Conservation (phyloP, 2,797 vertebrate species). For the Spinus pinus region DNA sequence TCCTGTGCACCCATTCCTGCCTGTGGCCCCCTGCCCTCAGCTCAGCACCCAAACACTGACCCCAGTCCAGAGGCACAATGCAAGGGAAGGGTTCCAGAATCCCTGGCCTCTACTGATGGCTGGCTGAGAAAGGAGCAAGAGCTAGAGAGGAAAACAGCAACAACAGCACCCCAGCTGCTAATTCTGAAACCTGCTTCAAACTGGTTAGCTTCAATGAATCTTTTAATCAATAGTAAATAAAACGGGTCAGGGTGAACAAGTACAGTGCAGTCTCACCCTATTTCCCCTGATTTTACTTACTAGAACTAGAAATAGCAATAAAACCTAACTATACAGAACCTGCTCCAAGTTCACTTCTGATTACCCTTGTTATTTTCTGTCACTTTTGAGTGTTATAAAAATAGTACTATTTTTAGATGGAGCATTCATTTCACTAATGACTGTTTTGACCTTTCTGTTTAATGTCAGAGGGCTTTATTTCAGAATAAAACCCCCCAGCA, state of each 20-base stretch:
- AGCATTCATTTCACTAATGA: conserved; percentile 34
- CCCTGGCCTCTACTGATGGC: neutral
- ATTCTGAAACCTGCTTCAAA: neutral
- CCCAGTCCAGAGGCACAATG: neutral
- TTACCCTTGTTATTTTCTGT: conserved; percentile 4
- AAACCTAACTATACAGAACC: neutral
- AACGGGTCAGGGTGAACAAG: neutral
- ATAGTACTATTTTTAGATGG: conserved; percentile 50
- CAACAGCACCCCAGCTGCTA: neutral
- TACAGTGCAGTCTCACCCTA: neutral
- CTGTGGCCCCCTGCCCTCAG: neutral
- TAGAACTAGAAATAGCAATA: neutral
- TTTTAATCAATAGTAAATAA: neutral
- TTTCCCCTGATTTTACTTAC: neutral
- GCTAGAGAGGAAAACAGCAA: neutral
- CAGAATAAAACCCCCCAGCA: neutral
- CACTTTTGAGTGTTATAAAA: neutral
- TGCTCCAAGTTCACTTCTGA: neutral
- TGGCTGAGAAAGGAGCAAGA: neutral
- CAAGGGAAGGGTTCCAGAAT: neutral
- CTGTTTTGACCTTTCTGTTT: conserved; percentile 64
- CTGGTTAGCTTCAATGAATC: too few species aligned
- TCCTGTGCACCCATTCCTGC: neutral
- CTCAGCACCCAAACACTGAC: neutral
- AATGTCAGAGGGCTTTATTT: conserved; percentile 59